Evolutionary conservation across 2,888 invertebrate species (phyloP), one percentile per base, ranked within the genome.

Genomic region (Uloborus plumipes): DNA sequence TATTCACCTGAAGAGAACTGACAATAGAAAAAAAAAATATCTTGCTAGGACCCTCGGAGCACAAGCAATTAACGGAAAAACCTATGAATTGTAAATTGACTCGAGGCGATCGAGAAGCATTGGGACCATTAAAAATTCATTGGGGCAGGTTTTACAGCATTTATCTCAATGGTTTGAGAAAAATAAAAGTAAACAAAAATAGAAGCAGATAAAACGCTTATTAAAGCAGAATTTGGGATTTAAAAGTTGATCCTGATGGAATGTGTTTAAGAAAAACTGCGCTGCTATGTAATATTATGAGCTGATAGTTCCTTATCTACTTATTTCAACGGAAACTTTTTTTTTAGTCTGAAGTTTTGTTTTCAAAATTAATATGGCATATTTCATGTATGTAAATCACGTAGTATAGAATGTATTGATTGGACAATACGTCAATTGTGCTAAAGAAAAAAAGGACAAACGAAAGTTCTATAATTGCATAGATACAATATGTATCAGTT

Each of bases 81-180:
- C 50, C 65, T 65, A 65, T 65, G 65, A 65, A 65, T 65, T 65
- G 65, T 65, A 65, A 65, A 65, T 47, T 65, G 65, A 15, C 65
- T 39, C 7, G 20, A 50, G 20, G 65, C 47, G 47, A 47, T 39
- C 31, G 16, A 2, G 39, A 15, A 20, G 49, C 65, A 65, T 49
- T 65, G 49, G 49, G 2, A 50, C 65, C 50, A 65, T 65, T 65
- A 65, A 65, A 65, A 65, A 65, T 65, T 65, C 50, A 65, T 65
- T 65, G 65, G 20, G 20, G 49, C 50, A 18, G 20, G 49, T 20
- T 65, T 65, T 20, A 49, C 20, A 49, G 49, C 50, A 49, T 15
- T 65, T 65, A 20, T 47, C 49, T 18, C 11, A 49, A 65, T n/a
- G 18, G n/a, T 22, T 65, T 20, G 49, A 2, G 49, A 47, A 65